These are phyloP conservation scores for Saccostrea glomerata DNA, from an alignment of 1,140 invertebrate species.

Conservation along the genomic window DNA sequence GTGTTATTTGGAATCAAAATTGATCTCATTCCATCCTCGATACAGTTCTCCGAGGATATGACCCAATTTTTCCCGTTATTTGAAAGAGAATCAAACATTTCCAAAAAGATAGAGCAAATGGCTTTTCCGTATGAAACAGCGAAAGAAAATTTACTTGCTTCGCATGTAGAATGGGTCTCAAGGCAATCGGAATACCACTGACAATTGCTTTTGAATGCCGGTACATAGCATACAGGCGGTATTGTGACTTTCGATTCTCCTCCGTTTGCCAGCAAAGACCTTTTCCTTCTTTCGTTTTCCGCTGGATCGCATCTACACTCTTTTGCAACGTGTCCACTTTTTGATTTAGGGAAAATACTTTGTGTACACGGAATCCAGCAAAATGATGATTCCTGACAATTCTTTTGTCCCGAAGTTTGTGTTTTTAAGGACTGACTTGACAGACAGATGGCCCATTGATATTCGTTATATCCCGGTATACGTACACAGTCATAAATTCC, in stretches of 20 bases:
- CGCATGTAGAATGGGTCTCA: background rate
- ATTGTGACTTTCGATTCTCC: background rate
- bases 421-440: background rate
- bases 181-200: background rate
- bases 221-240: background rate
- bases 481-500: background rate
- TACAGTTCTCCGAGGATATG: background rate
- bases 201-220: background rate
- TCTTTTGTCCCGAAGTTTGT: background rate
- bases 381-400: background rate
- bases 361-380: background rate
- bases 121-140: background rate
- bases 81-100: background rate
- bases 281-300: constrained; percentile 14
- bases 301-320: background rate
- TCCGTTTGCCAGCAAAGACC: background rate
- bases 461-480: background rate
- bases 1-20: background rate
- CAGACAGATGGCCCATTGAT: background rate
- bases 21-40: background rate
- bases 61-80: background rate
- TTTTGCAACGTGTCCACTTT: background rate
- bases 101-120: constrained; percentile 12
- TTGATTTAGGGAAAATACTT: background rate
- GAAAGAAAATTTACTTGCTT: background rate